phyloP scores from a whole-genome alignment of 2,113 vertebrate genomes.

The Halichoerus grypus region DNA sequence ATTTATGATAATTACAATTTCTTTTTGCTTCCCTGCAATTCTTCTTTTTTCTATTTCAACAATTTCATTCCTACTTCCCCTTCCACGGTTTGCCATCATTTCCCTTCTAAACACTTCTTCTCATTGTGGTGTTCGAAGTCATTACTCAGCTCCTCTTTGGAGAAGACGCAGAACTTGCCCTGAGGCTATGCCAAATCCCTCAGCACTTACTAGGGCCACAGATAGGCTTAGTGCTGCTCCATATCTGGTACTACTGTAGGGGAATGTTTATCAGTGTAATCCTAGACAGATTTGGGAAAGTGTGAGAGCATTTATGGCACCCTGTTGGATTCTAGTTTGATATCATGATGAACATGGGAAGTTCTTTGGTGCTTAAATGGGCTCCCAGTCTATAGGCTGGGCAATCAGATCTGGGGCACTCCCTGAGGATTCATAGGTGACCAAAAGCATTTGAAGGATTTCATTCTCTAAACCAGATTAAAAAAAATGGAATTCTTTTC shows the following conservation, averaged over 20 bases:
- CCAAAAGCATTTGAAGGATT: neutral
- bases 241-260: neutral
- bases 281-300: neutral
- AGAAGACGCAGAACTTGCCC: neutral
- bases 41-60: neutral
- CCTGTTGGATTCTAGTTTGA: neutral
- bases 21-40: slow-evolving; percentile 14
- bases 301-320: neutral
- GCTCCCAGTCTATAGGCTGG: neutral
- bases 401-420: neutral
- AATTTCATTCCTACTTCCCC: neutral
- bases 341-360: neutral
- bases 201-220: neutral
- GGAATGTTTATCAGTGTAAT: neutral
- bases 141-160: neutral
- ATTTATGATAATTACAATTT: slow-evolving; percentile 49
- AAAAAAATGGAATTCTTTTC: neutral
- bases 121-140: neutral
- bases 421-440: neutral
- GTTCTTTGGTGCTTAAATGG: neutral
- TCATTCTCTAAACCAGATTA: neutral
- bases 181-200: neutral
- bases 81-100: neutral
- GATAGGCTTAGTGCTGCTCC: neutral
- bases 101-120: neutral